Evolutionary conservation across 2,113 vertebrate genomes (phyloP).

Genomic region (Lepus europaeus): DNA sequence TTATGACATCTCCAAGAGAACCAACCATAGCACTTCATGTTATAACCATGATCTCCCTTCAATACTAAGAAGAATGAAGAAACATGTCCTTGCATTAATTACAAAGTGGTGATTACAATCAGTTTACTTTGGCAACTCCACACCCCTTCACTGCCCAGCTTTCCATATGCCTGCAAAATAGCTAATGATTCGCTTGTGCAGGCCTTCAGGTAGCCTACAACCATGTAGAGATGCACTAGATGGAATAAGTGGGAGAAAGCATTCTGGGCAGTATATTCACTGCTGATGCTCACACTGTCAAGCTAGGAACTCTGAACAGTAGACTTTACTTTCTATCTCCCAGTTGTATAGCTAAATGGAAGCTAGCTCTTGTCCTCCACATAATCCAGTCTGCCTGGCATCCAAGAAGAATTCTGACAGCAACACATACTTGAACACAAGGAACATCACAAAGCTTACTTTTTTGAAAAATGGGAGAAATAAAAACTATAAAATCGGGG

Average conservation of each 20-base stretch:
- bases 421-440: background rate
- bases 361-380: background rate
- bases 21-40: slow-evolving; percentile 49
- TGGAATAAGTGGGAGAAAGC: slow-evolving; percentile 3
- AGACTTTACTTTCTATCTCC: background rate
- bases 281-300: background rate
- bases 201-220: slow-evolving; percentile 15
- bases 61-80: slow-evolving; percentile 62
- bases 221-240: background rate
- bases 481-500: background rate
- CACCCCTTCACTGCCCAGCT: background rate
- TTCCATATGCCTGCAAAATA: slow-evolving; percentile 23
- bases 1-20: slow-evolving; percentile 42
- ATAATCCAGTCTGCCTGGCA: background rate
- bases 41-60: slow-evolving; percentile 67
- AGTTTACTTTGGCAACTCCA: slow-evolving; percentile 42
- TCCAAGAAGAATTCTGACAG: slow-evolving; percentile 33
- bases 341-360: background rate
- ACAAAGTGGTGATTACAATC: slow-evolving; percentile 54
- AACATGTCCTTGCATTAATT: slow-evolving; percentile 68
- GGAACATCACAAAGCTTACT: background rate
- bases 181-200: slow-evolving; percentile 25
- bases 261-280: background rate
- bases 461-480: background rate
- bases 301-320: background rate